These are phyloP conservation scores for Dasyprocta punctata DNA, from an alignment of 2,113 vertebrate genomes.

Conservation along the genomic window DNA sequence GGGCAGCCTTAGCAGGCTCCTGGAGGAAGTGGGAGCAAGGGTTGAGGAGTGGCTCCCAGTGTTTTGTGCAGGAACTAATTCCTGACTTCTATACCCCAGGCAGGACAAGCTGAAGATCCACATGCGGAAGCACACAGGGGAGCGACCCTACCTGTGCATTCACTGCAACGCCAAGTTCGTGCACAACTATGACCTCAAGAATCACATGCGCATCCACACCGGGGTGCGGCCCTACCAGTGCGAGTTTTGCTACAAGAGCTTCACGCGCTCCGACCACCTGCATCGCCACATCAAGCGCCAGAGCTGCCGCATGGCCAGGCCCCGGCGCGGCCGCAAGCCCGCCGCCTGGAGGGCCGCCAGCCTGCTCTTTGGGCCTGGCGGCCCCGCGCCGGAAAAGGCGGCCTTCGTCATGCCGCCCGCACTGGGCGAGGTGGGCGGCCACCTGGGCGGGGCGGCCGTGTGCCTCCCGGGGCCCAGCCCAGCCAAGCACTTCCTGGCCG, in stretches of 20 bases:
- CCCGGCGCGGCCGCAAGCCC: slow-evolving; percentile 93
- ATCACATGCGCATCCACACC: slow-evolving; percentile 99
- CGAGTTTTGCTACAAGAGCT: slow-evolving; percentile 99
- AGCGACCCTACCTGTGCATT: slow-evolving; percentile 97
- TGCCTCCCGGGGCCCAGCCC: slow-evolving; percentile 89
- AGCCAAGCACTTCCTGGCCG: slow-evolving; percentile 88
- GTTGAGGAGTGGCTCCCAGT: accelerated
- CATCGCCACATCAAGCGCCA: slow-evolving; percentile 98
- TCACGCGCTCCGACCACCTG: slow-evolving; percentile 98
- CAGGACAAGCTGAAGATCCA: slow-evolving; percentile 99
- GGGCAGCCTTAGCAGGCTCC: not conserved
- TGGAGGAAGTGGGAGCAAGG: not conserved
- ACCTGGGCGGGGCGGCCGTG: slow-evolving; percentile 83
- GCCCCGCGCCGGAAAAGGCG: slow-evolving; percentile 86
- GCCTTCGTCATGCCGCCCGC: slow-evolving; percentile 81
- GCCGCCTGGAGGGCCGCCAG: slow-evolving; percentile 91
- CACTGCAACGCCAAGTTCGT: slow-evolving; percentile 99
- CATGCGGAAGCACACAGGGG: slow-evolving; percentile 99
- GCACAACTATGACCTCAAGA: slow-evolving; percentile 99
- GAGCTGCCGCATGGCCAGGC: slow-evolving; percentile 94
- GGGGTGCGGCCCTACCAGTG: slow-evolving; percentile 98
- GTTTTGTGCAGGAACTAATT: not conserved
- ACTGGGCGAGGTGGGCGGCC: slow-evolving; percentile 84
- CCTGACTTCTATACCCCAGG: slow-evolving; percentile 82
- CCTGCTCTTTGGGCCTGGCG: slow-evolving; percentile 88